A percentile compares a stretch with the other conserved stretches of the same genome.
These are phyloP conservation scores for Dimorphilus gyrociliatus DNA, from an alignment of 2,888 invertebrate genomes.

Conservation along the genomic window DNA sequence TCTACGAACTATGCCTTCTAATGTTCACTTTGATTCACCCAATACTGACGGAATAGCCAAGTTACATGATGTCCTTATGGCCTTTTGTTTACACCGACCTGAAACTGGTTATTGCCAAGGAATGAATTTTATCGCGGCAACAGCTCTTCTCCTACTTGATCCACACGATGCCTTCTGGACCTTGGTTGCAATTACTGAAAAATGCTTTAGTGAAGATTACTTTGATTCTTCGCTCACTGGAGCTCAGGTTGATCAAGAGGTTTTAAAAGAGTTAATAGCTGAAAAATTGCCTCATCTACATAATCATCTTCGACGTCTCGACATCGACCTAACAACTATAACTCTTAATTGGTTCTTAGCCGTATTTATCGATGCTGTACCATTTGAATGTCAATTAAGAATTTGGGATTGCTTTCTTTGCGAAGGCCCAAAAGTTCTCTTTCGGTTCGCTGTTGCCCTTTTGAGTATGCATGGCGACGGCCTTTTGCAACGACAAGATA, in stretches of 20 bases:
- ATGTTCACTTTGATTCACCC: slow-evolving; percentile 40
- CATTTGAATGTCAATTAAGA: slow-evolving; percentile 41
- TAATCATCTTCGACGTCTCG: slow-evolving; percentile 38
- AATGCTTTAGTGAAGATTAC: slow-evolving; percentile 40
- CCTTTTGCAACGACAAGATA: slow-evolving; percentile 39
- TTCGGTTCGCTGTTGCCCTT: slow-evolving; percentile 43
- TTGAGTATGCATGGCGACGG: slow-evolving; percentile 40
- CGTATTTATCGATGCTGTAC: slow-evolving; percentile 42
- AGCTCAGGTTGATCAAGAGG: slow-evolving; percentile 41
- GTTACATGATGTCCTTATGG: slow-evolving; percentile 41
- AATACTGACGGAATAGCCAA: slow-evolving; percentile 42
- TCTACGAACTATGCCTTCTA: slow-evolving; percentile 42
- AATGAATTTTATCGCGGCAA: slow-evolving; percentile 43
- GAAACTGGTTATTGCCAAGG: slow-evolving; percentile 43
- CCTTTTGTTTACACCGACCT: slow-evolving; percentile 43
- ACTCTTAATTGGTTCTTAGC: slow-evolving; percentile 44
- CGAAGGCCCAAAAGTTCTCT: slow-evolving; percentile 44
- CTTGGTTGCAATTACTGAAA: slow-evolving; percentile 42
- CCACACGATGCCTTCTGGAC: slow-evolving; percentile 44
- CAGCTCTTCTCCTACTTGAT: slow-evolving; percentile 41
- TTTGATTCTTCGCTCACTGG: slow-evolving; percentile 42
- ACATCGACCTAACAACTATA: slow-evolving; percentile 42
- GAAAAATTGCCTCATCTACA: slow-evolving; percentile 38
- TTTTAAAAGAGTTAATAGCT: slow-evolving; percentile 40
- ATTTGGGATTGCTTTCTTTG: slow-evolving; percentile 44